A percentile compares a stretch with the other conserved stretches of the same genome.
phyloP scores from a whole-genome alignment of 1,140 invertebrate genomes.

The Helicoverpa zea region DNA sequence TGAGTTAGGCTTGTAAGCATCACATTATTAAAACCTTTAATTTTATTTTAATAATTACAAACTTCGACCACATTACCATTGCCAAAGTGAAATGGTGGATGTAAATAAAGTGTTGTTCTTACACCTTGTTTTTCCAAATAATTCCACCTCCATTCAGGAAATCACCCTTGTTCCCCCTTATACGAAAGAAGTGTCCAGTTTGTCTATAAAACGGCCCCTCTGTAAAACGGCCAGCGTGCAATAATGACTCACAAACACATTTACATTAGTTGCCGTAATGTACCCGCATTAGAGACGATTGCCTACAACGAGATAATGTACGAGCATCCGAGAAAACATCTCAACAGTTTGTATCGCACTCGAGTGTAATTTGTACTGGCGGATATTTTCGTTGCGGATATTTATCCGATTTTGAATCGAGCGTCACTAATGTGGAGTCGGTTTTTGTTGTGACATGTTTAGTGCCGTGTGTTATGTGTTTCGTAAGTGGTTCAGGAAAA shows the following conservation, averaged over 20 bases:
- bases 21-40: no score
- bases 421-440: conserved; percentile 10
- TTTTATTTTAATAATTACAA: no score
- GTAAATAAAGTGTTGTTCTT: no score
- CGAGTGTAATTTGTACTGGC: conserved; percentile 13
- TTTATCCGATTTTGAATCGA: conserved; percentile 28
- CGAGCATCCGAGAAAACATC: conserved; percentile 55
- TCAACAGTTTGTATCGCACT: conserved; percentile 37
- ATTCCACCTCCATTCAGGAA: no score
- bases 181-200: not conserved
- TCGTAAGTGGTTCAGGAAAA: not conserved
- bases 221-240: conserved; percentile 62
- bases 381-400: conserved; percentile 12
- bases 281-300: conserved; percentile 72
- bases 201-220: conserved; percentile 49
- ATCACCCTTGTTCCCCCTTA: not conserved
- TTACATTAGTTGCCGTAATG: conserved; percentile 78
- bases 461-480: not conserved
- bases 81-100: no score
- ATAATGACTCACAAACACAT: conserved; percentile 74
- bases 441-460: conserved; percentile 20
- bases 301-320: conserved; percentile 73
- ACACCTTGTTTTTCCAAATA: not conserved
- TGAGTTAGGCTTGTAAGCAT: no score
- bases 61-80: no score